A percentile compares a stretch with the other conserved stretches of the same genome.
Evolutionary conservation across 2,113 vertebrate genomes (phyloP).

Genomic region (Labeo rohita): DNA sequence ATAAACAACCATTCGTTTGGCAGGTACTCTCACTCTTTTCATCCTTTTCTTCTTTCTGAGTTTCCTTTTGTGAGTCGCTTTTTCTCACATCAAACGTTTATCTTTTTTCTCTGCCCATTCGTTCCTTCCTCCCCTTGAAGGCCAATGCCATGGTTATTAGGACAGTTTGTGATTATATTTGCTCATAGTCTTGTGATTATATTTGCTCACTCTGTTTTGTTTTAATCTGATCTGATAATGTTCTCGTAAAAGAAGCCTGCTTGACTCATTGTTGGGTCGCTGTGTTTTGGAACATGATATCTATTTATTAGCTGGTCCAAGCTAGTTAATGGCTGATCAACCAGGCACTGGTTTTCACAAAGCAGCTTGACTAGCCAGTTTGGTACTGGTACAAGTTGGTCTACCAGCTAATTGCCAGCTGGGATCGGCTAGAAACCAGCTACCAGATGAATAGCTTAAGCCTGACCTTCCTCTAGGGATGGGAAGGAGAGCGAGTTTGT

Average conservation of each 20-base stretch:
- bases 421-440: background rate
- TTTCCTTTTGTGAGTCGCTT: constrained; percentile 1
- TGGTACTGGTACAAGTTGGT: background rate
- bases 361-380: background rate
- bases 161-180: background rate
- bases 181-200: constrained; percentile 3
- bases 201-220: background rate
- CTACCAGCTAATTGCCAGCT: background rate
- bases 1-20: constrained; percentile 9
- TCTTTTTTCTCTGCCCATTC: background rate
- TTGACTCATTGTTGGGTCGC: background rate
- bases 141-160: background rate
- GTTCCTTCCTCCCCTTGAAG: background rate
- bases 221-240: constrained; percentile 12
- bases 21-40: constrained; percentile 29
- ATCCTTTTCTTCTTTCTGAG: background rate
- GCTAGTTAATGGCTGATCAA: background rate
- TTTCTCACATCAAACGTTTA: background rate
- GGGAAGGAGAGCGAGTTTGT: constrained; percentile 6
- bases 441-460: background rate
- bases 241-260: background rate
- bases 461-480: constrained; percentile 1
- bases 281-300: background rate
- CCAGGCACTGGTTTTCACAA: background rate
- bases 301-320: background rate